Conservation (phyloP, 2,113 vertebrate species). For the Aptenodytes forsteri region DNA sequence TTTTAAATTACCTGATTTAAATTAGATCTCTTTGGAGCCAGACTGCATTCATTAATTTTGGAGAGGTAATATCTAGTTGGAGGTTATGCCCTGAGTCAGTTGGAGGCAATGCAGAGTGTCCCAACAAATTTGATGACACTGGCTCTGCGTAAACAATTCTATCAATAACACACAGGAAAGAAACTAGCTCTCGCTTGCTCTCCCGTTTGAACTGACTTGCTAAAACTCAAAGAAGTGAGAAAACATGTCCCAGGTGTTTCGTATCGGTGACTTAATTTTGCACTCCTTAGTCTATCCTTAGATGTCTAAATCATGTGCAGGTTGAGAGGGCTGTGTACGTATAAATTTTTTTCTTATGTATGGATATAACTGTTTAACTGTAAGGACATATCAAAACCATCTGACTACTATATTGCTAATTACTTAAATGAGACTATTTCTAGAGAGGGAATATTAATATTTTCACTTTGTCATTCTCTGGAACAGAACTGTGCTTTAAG, state of each 20-base stretch:
- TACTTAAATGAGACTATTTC: neutral
- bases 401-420: neutral
- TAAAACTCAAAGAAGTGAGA: neutral
- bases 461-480: neutral
- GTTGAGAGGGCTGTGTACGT: accelerated
- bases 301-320: accelerated
- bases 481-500: neutral
- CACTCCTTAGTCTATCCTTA: neutral
- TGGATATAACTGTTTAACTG: neutral
- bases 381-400: neutral
- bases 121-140: neutral
- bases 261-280: neutral
- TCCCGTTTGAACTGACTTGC: neutral
- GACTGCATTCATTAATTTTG: neutral
- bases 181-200: neutral
- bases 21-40: neutral
- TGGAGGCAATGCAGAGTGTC: neutral
- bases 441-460: neutral
- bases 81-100: neutral
- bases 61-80: neutral
- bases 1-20: neutral
- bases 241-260: neutral
- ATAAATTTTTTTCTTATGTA: neutral
- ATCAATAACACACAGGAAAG: neutral
- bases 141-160: neutral